Base-by-base conservation (phyloP, 2,888 invertebrate genomes). In the Phengaris arion region DNA sequence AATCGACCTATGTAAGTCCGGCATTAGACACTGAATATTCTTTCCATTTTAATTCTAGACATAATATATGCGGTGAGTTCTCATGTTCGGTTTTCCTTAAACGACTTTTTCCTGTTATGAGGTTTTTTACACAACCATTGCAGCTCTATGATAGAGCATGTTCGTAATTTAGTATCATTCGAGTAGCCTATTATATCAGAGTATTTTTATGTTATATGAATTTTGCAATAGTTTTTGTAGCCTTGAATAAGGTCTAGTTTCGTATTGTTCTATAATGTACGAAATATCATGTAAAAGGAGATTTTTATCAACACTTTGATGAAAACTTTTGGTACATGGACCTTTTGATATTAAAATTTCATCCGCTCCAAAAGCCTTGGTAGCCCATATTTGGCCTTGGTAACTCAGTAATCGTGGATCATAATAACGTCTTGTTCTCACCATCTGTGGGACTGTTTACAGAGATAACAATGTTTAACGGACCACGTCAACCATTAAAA, bases 401-500 rank as follows among this genome's bases (percentile, higher is more conserved):
- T 59, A 59, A 48, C 6, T 48, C 48, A 6, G 6, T 22, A 59
- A 15, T 59, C 15, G 59, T 12, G 54, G 54, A 6, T 10, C 12
- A 48, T 64, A 64, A 0, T 64, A 12, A 74, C 12, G 46, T 74
- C 57, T 55, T 12, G 15, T 68, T 78, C 79, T 76, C 70, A 74
- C 79, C 81, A 83, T 89, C 86, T 90, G 87, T 81, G 82, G 86
- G 87, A 87, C 83, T 83, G 82, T 78, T 81, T 84, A 84, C 83
- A 84, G 85, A 89, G 92, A 92, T 93, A 93, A 92, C 90, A 90
- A 92, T 93, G 88, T 91, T 82, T 90, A 87, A 84, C 90, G 87
- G 79, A 78, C 85, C 83, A 84, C 91, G 90, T 92, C 92, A 91
- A 88, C 89, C 89, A 84, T 88, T 92, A 93, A 90, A 91, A 92